phyloP scores from a whole-genome alignment of 1,140 invertebrate genomes.

The Panagrolaimus sp. region DNA sequence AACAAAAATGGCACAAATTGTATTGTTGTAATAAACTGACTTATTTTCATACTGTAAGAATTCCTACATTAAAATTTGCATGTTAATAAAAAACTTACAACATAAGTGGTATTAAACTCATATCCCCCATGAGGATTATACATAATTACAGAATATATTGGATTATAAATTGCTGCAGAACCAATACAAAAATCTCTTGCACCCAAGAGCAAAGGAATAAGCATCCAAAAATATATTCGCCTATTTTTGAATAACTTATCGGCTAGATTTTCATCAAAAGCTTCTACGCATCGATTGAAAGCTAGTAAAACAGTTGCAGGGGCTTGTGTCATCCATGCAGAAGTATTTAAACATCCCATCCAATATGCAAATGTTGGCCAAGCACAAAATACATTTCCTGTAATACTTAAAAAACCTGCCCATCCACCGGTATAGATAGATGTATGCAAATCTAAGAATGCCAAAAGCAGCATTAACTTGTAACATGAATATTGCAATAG shows the following conservation, averaged over 20 bases:
- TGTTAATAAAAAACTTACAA: background rate
- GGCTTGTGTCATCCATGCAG: slow-evolving; percentile 4
- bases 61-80: background rate
- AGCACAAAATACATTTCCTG: slow-evolving; percentile 22
- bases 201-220: background rate
- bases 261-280: background rate
- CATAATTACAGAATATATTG: background rate
- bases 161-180: slow-evolving; percentile 10
- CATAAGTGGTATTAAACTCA: background rate
- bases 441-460: slow-evolving; percentile 16
- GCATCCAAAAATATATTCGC: slow-evolving; percentile 15
- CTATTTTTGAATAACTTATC: slow-evolving; percentile 2
- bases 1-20: background rate
- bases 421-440: slow-evolving; percentile 3
- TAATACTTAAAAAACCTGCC: slow-evolving; percentile 18
- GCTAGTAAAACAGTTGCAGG: slow-evolving; percentile 4
- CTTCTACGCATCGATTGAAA: slow-evolving; percentile 19
- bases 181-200: background rate
- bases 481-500: slow-evolving; percentile 11
- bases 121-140: slow-evolving; percentile 19
- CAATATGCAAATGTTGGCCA: slow-evolving; percentile 22
- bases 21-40: background rate
- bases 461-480: slow-evolving; percentile 22
- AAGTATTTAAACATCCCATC: background rate
- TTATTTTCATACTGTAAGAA: background rate